These are phyloP conservation scores for Scaptomyza polygonia DNA, from an alignment of 2,888 invertebrate genomes.

Conservation along the genomic window DNA sequence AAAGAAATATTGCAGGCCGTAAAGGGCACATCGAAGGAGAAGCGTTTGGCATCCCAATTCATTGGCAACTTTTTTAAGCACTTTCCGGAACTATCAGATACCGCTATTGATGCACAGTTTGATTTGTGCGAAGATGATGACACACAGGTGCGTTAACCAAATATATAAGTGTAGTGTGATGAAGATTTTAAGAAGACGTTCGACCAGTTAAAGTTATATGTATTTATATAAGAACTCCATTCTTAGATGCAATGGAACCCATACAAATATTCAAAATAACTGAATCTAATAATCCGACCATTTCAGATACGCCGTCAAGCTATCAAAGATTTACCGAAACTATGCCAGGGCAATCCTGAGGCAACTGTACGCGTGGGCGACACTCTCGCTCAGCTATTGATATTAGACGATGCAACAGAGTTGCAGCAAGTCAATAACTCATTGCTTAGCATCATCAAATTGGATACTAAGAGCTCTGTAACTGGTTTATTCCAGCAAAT, in stretches of 20 bases:
- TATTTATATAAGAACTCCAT: neutral
- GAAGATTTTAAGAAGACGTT: too few species aligned
- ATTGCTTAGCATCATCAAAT: conserved; percentile 87
- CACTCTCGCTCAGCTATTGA: conserved; percentile 95
- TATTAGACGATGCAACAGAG: conserved; percentile 93
- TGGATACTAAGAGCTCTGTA: conserved; percentile 86
- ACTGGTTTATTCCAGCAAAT: conserved; percentile 90
- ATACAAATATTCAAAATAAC: neutral
- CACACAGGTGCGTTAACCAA: conserved; percentile 87
- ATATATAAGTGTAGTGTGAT: neutral
- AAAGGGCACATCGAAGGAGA: conserved; percentile 95
- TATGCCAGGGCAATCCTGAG: conserved; percentile 94
- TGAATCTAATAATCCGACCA: neutral
- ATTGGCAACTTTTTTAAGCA: conserved; percentile 97
- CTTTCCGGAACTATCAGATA: conserved; percentile 93
- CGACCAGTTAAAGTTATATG: neutral
- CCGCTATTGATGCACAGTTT: conserved; percentile 95
- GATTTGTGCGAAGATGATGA: conserved; percentile 98
- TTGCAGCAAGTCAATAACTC: conserved; percentile 93
- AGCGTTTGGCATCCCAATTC: conserved; percentile 96
- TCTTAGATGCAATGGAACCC: neutral
- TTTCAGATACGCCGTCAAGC: conserved; percentile 95
- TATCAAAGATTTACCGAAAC: conserved; percentile 93
- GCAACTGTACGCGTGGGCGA: conserved; percentile 95
- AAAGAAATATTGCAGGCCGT: conserved; percentile 94